Evolutionary conservation across 2,888 invertebrate species (phyloP), one percentile per base, ranked within the genome.

Genomic region (Idaea biselata): DNA sequence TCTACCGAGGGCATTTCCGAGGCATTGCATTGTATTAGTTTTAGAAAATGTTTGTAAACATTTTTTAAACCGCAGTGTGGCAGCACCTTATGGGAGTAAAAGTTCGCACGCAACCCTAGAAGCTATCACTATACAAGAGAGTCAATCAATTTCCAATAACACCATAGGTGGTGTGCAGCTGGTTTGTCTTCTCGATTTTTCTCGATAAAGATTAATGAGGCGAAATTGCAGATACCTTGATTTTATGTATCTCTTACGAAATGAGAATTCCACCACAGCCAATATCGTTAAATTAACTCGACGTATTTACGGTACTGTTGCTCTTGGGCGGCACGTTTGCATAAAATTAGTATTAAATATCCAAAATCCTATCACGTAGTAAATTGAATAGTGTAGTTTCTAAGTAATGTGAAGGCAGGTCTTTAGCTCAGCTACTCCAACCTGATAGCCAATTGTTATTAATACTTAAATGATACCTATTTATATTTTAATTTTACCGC

Each of bases 361-460:
- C 18, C 56, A 56, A 18, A 56, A 56, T 56, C 56, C 56, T 56
- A 18, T 56, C 56, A 18, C 14, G 18, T 56, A 56, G 11, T 56
- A 56, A 17, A 18, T 56, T 56, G 14, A 17, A 18, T 56, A 18
- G 56, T 55, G 55, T 56, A 56, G 56, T 56, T 17, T 56, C 17
- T 56, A 56, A 64, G 55, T 57, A 57, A 44, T 54, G 55, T 55
- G 56, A 57, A 11, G 57, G 44, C 53, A 57, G 14, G 60, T 63
- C 62, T 59, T 64, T 60, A 65, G 58, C 60, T 63, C 56, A 63
- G 61, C 63, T 63, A 55, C 16, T 55, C 1, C 7, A 55, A 17
- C 55, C 17, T 17, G 55, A 56, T 58, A 60, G 61, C 61, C 63
- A 66, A 61, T 62, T 68, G 66, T 65, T 71, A 68, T 66, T 67